These are phyloP conservation scores for Chrysochloris asiatica DNA, from an alignment of 2,113 vertebrate genomes.

Conservation along the genomic window DNA sequence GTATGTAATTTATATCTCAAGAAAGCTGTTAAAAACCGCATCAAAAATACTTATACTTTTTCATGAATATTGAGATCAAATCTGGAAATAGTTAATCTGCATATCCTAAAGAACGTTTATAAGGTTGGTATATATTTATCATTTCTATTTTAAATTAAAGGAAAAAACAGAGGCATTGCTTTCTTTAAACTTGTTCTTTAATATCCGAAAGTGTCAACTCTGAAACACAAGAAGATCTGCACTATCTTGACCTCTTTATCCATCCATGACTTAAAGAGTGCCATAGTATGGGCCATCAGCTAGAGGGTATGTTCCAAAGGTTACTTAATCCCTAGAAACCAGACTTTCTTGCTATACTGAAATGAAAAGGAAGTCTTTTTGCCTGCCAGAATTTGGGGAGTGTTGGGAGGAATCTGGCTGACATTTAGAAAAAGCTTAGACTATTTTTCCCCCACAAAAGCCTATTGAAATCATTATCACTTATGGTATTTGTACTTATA, in stretches of 20 bases:
- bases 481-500: background rate
- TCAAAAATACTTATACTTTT: background rate
- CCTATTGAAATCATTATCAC: background rate
- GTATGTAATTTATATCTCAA: background rate
- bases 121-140: background rate
- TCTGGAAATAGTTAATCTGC: background rate
- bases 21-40: background rate
- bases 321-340: background rate
- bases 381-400: background rate
- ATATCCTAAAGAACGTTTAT: background rate
- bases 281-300: background rate
- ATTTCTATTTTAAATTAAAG: constrained; percentile 40
- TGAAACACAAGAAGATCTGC: background rate
- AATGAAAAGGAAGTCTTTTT: background rate
- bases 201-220: background rate
- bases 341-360: background rate
- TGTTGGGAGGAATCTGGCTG: background rate
- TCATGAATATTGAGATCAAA: constrained; percentile 33
- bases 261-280: constrained; percentile 1
- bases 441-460: no score
- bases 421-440: constrained; percentile 9
- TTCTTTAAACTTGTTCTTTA: constrained; percentile 18
- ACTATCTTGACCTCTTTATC: background rate
- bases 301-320: background rate
- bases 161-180: constrained; percentile 5